A percentile compares a stretch with the other conserved stretches of the same genome.
phyloP scores from a whole-genome alignment of 2,797 vertebrate genomes.

The Channallabes apus region DNA sequence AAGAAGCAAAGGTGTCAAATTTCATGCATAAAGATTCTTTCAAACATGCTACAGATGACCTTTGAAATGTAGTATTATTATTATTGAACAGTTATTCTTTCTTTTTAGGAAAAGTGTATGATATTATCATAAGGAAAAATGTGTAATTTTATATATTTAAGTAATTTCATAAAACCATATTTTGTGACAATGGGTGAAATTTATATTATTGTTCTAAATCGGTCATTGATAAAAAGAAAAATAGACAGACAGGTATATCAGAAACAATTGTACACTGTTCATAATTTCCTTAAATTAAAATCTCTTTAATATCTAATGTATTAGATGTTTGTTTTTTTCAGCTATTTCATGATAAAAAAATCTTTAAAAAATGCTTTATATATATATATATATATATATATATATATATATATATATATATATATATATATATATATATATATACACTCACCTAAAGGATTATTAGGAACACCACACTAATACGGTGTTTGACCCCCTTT shows the following conservation, averaged over 20 bases:
- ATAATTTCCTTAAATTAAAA: too few relatives aligned
- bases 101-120: not conserved
- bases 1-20: not conserved
- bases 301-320: not conserved
- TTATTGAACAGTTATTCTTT: not conserved
- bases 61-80: not conserved
- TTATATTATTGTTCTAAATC: not conserved
- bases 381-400: too few relatives aligned
- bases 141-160: not conserved
- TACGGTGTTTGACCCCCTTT: too few relatives aligned
- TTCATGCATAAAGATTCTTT: not conserved
- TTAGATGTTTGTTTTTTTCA: not conserved
- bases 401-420: too few relatives aligned
- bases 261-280: too few relatives aligned
- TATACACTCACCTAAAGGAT: too few relatives aligned
- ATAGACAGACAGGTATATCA: too few relatives aligned
- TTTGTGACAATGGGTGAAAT: not conserved
- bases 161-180: not conserved
- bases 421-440: too few relatives aligned
- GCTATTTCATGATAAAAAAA: not conserved
- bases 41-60: not conserved
- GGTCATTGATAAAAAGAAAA: too few relatives aligned
- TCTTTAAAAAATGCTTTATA: too few relatives aligned
- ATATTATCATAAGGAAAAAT: not conserved
- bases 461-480: too few relatives aligned